Base-by-base conservation (phyloP, 1,140 invertebrate species). In the Branchinecta lynchi region DNA sequence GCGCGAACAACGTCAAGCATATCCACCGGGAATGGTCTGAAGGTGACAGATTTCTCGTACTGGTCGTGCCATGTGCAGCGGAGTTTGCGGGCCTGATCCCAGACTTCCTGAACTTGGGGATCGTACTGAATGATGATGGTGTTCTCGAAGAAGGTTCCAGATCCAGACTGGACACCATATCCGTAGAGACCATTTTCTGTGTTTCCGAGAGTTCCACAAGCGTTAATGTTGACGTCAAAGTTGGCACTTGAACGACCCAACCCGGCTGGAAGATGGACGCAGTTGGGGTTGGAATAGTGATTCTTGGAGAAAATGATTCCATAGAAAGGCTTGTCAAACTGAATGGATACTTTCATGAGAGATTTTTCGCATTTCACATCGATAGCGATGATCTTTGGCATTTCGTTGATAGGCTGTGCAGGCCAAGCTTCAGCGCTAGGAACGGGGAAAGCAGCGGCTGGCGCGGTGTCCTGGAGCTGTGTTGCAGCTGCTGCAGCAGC, bases 281-380 rank as follows among this genome's bases (percentile, higher is more conserved):
- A 96, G 76, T 93, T 90, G 15, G 89, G 84, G 75, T 94, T 93
- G 74, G 89, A 92, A 79, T 92, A 93, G 76, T 92, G 89, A 12
- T 91, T 91, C 77, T 93, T 93, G 68, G 89, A 91, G 80, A 95
- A 96, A 44, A 96, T 89, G 69, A 95, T 93, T 6, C 93, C 93
- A 75, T 92, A 92, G 81, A 96, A 96, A 2, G 93, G 92, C 76
- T 93, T 90, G 75, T 96, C 92, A 75, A 96, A 95, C 70, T 89
- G 89, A 2, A 96, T 82, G 73, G 89, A 92, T 3, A 95, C 90
- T 76, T 92, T 87, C 93, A 96, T 96, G 51, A 89, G 83, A 76
- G 87, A 93, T 76, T 94, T 95, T 78, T 95, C 92, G 78, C 93
- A 96, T 77, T 94, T 93, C 0, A 95, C 92, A 75, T 96, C 92